phyloP scores from a whole-genome alignment of 1,140 invertebrate species.

The Reticulitermes speratus region DNA sequence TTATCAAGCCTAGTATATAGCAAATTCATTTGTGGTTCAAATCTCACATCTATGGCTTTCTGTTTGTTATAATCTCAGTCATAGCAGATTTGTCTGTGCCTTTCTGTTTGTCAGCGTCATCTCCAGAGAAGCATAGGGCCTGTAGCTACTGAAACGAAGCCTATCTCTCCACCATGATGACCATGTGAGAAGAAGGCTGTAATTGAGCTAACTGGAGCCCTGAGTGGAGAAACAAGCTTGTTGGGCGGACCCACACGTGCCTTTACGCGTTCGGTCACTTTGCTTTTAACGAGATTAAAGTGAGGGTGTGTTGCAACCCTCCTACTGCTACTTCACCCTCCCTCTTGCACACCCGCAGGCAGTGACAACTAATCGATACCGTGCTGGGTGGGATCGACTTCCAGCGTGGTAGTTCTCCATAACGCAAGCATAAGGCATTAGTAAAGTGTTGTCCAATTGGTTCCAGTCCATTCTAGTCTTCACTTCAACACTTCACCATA shows the following conservation, averaged over 20 bases:
- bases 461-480: neutral
- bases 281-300: slow-evolving; percentile 31
- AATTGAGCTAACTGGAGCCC: neutral
- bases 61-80: no score
- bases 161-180: neutral
- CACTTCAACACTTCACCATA: neutral
- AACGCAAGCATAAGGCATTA: neutral
- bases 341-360: slow-evolving; percentile 4
- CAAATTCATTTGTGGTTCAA: no score
- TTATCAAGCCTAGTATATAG: no score
- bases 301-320: slow-evolving; percentile 17
- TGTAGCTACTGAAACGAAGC: neutral
- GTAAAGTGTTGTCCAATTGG: neutral
- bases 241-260: slow-evolving; percentile 8
- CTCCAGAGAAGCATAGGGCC: neutral
- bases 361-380: slow-evolving; percentile 30
- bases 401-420: neutral
- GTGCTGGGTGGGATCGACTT: slow-evolving; percentile 3
- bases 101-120: no score
- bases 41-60: no score
- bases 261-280: neutral
- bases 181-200: neutral
- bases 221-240: neutral
- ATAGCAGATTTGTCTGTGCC: no score
- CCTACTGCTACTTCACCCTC: neutral